These are phyloP conservation scores for Toxotes lorentzi DNA, from an alignment of 2,797 vertebrate species.

Conservation along the genomic window DNA sequence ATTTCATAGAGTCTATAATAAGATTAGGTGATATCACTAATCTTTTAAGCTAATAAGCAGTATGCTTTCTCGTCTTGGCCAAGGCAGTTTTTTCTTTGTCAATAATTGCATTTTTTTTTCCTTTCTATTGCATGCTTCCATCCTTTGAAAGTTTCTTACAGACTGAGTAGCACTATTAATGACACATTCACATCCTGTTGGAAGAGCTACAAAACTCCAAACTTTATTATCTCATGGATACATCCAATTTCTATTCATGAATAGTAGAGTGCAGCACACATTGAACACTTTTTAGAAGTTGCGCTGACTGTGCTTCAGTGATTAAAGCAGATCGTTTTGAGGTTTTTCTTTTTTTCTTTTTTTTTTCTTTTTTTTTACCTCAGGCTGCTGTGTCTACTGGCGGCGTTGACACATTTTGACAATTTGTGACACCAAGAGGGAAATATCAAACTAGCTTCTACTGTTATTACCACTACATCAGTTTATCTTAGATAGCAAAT, in stretches of 20 bases:
- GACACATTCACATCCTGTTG: background rate
- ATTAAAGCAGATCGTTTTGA: conserved; percentile 51
- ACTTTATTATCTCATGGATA: conserved; percentile 8
- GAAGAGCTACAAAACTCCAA: conserved; percentile 24
- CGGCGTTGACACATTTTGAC: conserved; percentile 39
- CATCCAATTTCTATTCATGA: conserved; percentile 21
- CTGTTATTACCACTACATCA: conserved; percentile 37
- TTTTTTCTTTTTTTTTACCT: conserved; percentile 60
- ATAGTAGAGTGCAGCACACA: conserved; percentile 11
- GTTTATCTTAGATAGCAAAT: conserved; percentile 33
- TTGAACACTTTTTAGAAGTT: conserved; percentile 22
- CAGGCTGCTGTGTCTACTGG: conserved; percentile 48
- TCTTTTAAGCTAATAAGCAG: conserved; percentile 71
- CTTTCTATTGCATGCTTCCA: background rate
- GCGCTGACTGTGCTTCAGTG: conserved; percentile 42
- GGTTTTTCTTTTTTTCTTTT: too few species aligned
- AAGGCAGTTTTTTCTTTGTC: conserved; percentile 21
- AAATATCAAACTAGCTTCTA: conserved; percentile 38
- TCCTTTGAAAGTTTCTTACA: conserved; percentile 20
- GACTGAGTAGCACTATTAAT: conserved; percentile 21
- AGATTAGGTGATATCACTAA: conserved; percentile 72
- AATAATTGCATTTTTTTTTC: background rate
- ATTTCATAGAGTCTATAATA: conserved; percentile 70
- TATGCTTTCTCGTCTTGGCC: conserved; percentile 25
- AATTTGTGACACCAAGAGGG: conserved; percentile 49